Conservation (phyloP, 2,888 invertebrate species). For the Ichneumoninae sp. region DNA sequence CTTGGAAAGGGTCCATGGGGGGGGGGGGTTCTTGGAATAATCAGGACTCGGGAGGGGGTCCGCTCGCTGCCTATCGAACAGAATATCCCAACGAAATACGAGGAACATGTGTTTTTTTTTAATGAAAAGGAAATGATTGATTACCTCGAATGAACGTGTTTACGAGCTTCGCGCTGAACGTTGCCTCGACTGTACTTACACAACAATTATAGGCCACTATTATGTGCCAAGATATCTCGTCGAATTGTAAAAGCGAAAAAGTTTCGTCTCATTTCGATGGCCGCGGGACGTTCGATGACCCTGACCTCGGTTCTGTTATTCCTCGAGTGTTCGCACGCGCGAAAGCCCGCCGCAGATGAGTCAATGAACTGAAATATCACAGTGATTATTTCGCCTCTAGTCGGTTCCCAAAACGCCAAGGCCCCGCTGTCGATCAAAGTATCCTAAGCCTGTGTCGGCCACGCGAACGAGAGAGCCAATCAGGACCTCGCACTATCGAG, state of each 20-base stretch:
- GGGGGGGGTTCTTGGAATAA: no score
- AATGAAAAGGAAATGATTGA: no score
- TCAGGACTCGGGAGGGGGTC: no score
- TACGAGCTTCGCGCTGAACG: no score
- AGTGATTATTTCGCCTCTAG: not conserved
- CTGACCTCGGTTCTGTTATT: not conserved
- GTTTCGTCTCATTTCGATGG: not conserved
- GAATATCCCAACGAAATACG: no score
- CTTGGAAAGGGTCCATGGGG: no score
- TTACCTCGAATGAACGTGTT: no score
- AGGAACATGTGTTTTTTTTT: no score
- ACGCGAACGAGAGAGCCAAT: not conserved
- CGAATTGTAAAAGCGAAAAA: not conserved
- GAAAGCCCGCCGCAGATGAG: not conserved
- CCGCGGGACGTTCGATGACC: not conserved
- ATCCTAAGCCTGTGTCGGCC: constrained; percentile 3
- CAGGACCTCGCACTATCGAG: not conserved
- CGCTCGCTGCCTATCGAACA: no score
- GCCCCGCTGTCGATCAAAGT: not conserved
- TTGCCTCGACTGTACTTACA: no score
- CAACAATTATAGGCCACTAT: no score
- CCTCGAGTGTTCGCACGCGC: not conserved
- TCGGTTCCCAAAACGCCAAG: not conserved
- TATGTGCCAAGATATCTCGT: not conserved
- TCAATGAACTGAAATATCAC: constrained; percentile 4